Evolutionary conservation across 2,797 vertebrate species (phyloP), one percentile per base, ranked within the genome.

Genomic region (Mareca penelope): DNA sequence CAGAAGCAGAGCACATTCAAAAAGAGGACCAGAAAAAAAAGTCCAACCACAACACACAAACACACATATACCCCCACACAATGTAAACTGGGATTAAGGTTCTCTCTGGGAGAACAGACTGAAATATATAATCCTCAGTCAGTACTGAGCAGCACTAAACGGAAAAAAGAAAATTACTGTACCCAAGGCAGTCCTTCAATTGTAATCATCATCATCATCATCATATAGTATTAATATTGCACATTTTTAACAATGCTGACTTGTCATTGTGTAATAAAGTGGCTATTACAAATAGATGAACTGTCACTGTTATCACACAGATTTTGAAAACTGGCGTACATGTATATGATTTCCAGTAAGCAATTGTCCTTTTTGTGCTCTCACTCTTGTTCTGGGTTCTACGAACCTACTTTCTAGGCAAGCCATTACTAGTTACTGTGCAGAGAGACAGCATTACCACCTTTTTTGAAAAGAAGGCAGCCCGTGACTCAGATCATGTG

Each of bases 31-130:
- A 18, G 23, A 23, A 73, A 57, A 44, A 44, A 21, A 46, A 22
- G 18, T 5, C 17, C 21, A 46, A 28, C 29, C 2, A 13, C 18
- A 31, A 28, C 4, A 14, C 39, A 26, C n/a, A 46, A 12, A 39
- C 16, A 28, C 10, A 14, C 17, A 23, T 15, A n/a, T 15, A 63
- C 15, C 8, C 1, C 10, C 8, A 19, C 0, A 2, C 10, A 3
- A 10, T 35, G 9, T 70, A 71, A 55, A 76, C 28, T 42, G 35
- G 14, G 7, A 65, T 80, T 70, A 75, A 83, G 16, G 21, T 59
- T 68, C 31, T 70, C 7, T 40, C 15, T 61, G 28, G 15, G 33
- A 88, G 10, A 84, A 88, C 1, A 80, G 48, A 44, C 7, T 61
- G 21, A 52, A 39, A 50, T 19, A 28, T 50, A 50, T 19, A 5